Evolutionary conservation across 2,888 invertebrate genomes (phyloP).

Genomic region (Apotomis capreana): DNA sequence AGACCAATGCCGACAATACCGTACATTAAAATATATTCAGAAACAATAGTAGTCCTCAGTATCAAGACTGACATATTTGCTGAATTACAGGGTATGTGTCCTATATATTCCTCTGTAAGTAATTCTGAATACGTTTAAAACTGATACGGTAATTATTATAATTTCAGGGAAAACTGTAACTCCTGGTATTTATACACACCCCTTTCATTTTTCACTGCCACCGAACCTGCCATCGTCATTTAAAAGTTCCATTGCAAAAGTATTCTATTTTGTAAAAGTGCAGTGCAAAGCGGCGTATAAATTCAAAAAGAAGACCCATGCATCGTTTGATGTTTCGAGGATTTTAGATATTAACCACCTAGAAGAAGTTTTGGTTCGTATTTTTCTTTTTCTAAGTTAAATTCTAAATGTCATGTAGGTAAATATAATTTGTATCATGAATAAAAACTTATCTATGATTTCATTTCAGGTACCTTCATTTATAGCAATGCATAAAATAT

Average conservation of each 20-base stretch:
- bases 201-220: slow-evolving; percentile 71
- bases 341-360: slow-evolving; percentile 66
- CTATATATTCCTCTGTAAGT: slow-evolving; percentile 18
- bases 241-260: slow-evolving; percentile 66
- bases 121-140: neutral
- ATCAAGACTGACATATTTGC: slow-evolving; percentile 61
- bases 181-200: slow-evolving; percentile 63
- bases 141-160: slow-evolving; percentile 16
- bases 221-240: slow-evolving; percentile 69
- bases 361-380: slow-evolving; percentile 60
- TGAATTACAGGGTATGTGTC: slow-evolving; percentile 53
- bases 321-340: slow-evolving; percentile 60
- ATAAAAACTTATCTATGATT: slow-evolving; percentile 21
- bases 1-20: slow-evolving; percentile 69
- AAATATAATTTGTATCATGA: neutral
- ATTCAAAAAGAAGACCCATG: slow-evolving; percentile 52
- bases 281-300: slow-evolving; percentile 60
- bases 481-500: slow-evolving; percentile 60
- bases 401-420: neutral
- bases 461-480: slow-evolving; percentile 60
- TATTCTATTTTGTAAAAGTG: slow-evolving; percentile 65
- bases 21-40: slow-evolving; percentile 70
- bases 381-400: no score
- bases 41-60: slow-evolving; percentile 63
- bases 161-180: slow-evolving; percentile 59